These are phyloP conservation scores for Chloropsis hardwickii DNA, from an alignment of 2,113 vertebrate species.

Conservation along the genomic window DNA sequence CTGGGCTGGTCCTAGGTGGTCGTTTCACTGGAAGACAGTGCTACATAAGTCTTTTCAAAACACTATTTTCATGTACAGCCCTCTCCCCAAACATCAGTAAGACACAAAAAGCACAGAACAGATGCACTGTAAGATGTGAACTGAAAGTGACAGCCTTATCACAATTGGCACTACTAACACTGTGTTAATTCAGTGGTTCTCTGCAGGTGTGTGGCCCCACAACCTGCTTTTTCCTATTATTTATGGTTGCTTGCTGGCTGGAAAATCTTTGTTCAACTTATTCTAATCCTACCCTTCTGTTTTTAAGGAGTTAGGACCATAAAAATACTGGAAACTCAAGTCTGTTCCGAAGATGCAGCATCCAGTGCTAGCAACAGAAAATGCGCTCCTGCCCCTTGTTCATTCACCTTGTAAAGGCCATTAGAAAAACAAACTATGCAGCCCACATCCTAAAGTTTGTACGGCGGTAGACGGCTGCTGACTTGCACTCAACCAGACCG, in stretches of 20 bases:
- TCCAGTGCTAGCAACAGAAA: not conserved
- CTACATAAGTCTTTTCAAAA: not conserved
- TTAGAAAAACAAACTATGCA: not conserved
- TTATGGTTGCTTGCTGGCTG: not conserved
- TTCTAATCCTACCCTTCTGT: not conserved
- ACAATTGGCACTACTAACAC: rapidly evolving
- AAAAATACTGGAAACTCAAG: not conserved
- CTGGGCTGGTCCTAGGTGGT: not conserved
- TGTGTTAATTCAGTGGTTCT: not conserved
- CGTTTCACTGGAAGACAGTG: not conserved
- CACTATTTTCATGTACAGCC: rapidly evolving
- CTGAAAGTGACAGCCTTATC: not conserved
- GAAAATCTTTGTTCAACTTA: not conserved
- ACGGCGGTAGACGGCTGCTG: not conserved
- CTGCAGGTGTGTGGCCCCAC: too few relatives aligned
- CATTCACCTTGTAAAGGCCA: not conserved
- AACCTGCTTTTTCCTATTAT: not conserved
- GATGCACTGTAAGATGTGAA: rapidly evolving
- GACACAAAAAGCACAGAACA: not conserved
- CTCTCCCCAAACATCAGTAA: not conserved
- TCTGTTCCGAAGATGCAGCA: not conserved
- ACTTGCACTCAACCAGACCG: not conserved
- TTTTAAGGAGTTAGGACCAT: not conserved
- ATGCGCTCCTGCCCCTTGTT: rapidly evolving
- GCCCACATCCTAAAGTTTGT: not conserved